A percentile compares a stretch with the other conserved stretches of the same genome.
These are phyloP conservation scores for Melanotaenia pygmaea DNA, from an alignment of 2,797 vertebrate species.

Conservation along the genomic window DNA sequence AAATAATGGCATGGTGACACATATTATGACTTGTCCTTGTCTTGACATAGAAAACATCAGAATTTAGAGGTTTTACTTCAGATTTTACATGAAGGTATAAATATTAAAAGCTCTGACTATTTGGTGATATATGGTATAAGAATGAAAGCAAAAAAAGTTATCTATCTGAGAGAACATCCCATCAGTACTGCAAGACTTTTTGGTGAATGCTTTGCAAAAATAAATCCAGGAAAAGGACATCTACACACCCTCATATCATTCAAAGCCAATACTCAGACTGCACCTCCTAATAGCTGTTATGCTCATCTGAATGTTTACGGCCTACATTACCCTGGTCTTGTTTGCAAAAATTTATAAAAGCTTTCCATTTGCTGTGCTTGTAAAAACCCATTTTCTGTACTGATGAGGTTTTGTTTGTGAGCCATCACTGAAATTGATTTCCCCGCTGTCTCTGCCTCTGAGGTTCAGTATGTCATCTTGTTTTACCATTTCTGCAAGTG, in stretches of 20 bases:
- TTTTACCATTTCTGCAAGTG: constrained; percentile 52
- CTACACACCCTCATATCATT: constrained; percentile 8
- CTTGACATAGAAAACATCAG: too few species aligned
- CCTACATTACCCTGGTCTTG: constrained; percentile 48
- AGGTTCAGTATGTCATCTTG: constrained; percentile 37
- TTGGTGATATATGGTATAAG: too few species aligned
- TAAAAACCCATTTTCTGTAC: constrained; percentile 58
- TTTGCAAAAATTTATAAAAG: constrained; percentile 63
- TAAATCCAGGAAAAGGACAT: constrained; percentile 1
- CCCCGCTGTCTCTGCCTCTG: constrained; percentile 39
- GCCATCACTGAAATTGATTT: constrained; percentile 58
- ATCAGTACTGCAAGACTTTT: not conserved
- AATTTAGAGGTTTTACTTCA: too few species aligned
- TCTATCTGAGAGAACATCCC: too few species aligned
- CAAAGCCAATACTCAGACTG: constrained; percentile 1
- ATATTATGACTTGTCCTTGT: too few species aligned
- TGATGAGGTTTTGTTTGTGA: constrained; percentile 67
- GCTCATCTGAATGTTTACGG: constrained; percentile 51
- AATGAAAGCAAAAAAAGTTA: too few species aligned
- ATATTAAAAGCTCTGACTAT: too few species aligned
- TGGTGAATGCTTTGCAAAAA: not conserved
- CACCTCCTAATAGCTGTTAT: constrained; percentile 31
- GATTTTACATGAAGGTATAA: too few species aligned
- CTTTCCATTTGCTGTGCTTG: constrained; percentile 53
- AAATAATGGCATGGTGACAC: too few species aligned